Evolutionary conservation across 2,113 vertebrate species (phyloP), one percentile per base, ranked within the genome.

Genomic region (Hiodon tergisus): DNA sequence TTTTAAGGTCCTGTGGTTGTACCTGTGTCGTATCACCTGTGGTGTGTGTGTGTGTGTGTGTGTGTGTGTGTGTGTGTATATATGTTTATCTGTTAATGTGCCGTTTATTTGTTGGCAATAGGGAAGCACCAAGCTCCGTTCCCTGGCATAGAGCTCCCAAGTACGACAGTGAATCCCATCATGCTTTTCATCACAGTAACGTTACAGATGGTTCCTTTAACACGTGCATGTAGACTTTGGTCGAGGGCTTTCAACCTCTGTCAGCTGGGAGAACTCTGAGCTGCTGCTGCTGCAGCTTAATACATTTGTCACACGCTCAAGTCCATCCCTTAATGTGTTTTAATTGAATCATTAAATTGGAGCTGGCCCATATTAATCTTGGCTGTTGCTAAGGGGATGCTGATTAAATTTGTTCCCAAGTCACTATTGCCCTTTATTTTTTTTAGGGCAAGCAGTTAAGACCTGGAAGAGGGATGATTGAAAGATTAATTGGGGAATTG

Each of bases 141-240:
- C 83, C 93, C 93, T 78, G 93, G 91, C 89, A 92, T 94, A 86
- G 93, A 93, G 86, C 93, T 94, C 81, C 93, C 93, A 93, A 94
- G 93, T 94, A 94, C 79, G 93, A 89, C 84, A 83, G 80, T 91
- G 31, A 89, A 90, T 88, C 83, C 82, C 83, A 85, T 85, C 84
- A 83, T 82, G 77, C 81, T 87, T 82, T 87, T 78, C 83, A 88
- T 85, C 89, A 71, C 86, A 78, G 86, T 86, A 83, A 85, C 86
- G 81, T 83, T 85, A 84, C 79, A 82, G 83, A 86, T 83, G 84
- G 83, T 82, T 88, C 85, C 83, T 87, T 31, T 78, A 72, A 79
- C 83, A 82, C 73, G 71, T 92, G 91, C 87, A 91, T 92, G 91
- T 77, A 60, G 75, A 71, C 3, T 50, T 58, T 82, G 78, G 78